phyloP scores from a whole-genome alignment of 2,797 vertebrate species.

The Rhynchonycteris naso region DNA sequence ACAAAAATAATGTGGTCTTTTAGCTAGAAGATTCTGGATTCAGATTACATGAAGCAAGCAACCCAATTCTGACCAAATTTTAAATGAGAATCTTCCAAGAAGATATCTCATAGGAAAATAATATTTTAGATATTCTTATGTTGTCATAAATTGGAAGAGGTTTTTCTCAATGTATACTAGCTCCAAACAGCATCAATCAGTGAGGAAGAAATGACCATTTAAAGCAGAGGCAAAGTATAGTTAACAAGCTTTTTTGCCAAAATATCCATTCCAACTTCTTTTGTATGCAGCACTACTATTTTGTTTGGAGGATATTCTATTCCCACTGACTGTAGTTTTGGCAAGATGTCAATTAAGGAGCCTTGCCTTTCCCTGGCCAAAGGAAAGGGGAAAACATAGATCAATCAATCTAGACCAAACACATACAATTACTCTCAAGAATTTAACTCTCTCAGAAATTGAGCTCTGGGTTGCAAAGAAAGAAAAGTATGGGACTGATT shows the following conservation, averaged over 20 bases:
- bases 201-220: background rate
- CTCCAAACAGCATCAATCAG: background rate
- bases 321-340: background rate
- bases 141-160: background rate
- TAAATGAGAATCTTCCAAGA: constrained; percentile 21
- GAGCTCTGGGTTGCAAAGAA: background rate
- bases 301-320: background rate
- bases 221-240: background rate
- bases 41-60: constrained; percentile 1
- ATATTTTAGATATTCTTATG: background rate
- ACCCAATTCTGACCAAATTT: background rate
- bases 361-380: background rate
- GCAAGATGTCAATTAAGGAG: background rate
- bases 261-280: background rate
- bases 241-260: background rate
- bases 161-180: background rate
- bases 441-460: background rate
- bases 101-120: background rate
- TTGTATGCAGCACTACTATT: background rate
- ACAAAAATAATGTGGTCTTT: background rate
- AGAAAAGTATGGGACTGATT: background rate
- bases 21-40: background rate
- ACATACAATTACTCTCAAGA: background rate
- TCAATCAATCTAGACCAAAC: background rate
- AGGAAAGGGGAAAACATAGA: background rate